Evolutionary conservation across 2,113 vertebrate species (phyloP).

Genomic region (Gymnogyps californianus): DNA sequence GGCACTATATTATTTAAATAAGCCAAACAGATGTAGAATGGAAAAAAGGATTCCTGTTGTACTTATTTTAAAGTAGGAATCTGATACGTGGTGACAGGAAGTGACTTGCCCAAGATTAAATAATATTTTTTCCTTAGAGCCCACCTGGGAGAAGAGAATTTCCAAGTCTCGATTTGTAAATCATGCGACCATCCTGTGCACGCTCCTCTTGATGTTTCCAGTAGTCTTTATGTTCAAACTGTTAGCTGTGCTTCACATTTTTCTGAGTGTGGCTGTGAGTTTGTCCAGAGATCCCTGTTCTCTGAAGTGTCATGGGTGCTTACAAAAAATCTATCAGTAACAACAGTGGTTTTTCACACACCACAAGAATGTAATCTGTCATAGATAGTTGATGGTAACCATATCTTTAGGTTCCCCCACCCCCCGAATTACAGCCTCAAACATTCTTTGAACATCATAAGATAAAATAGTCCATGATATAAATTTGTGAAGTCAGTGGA

Average conservation of each 20-base stretch:
- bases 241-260: background rate
- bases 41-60: background rate
- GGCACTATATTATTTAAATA: constrained; percentile 19
- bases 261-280: background rate
- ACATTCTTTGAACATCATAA: background rate
- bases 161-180: background rate
- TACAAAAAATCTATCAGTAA: background rate
- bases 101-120: background rate
- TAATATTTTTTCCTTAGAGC: background rate
- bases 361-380: background rate
- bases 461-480: background rate
- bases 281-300: background rate
- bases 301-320: background rate
- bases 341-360: background rate
- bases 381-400: background rate
- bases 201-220: background rate
- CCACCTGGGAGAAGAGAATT: background rate
- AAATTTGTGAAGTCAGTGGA: background rate
- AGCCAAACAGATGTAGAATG: background rate
- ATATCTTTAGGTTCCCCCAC: background rate
- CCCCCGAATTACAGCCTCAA: background rate
- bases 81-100: background rate
- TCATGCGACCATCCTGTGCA: background rate
- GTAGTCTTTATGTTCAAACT: background rate
- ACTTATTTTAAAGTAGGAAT: background rate